Evolutionary conservation across 2,888 invertebrate genomes (phyloP), one percentile per base, ranked within the genome.

Genomic region (Nematopogon swammerdamellus): DNA sequence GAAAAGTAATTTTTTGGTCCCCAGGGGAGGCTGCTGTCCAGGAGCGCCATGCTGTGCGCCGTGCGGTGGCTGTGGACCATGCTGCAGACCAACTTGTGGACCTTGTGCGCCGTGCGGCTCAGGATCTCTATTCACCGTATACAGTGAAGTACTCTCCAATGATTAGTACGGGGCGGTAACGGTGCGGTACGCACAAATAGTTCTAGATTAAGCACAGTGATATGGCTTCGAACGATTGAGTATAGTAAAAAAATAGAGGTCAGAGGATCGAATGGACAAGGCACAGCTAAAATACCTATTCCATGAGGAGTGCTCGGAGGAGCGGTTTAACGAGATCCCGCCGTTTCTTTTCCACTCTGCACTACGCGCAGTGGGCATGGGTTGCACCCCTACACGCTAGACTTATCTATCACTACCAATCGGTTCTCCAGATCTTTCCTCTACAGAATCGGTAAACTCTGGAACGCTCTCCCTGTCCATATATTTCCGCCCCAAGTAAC

Each of bases 71-170:
- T 48, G 50, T 48, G 46, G 48, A n/a, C 50, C 52, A n/a, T 44
- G 17, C 17, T n/a, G n/a, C n/a, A n/a, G n/a, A n/a, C 19, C 19
- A 25, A 43, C 49, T 18, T 49, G 49, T 3, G 45, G 51, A 17
- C 16, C 42, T 6, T 45, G 11, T 2, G 18, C 47, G 42, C 19
- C 29, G 10, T 17, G 16, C 8, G 18, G 43, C 17, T 14, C 19
- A 45, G 71, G 73, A 54, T 76, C 79, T 4, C 67, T 75, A 62
- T 69, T 79, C 70, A 79, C 77, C 64, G 75, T 79, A 62, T 79
- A 79, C 77, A 79, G 79, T 79, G 75, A 79, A 79, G 79, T 79
- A 77, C 76, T 77, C 61, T 68, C 76, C 67, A 76, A 76, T 68
- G 73, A 73, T 70, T 76, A 74, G 77, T 10, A 18, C 6, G 3